These are phyloP conservation scores for Helicoverpa zea DNA, from an alignment of 1,140 invertebrate genomes.

Conservation along the genomic window DNA sequence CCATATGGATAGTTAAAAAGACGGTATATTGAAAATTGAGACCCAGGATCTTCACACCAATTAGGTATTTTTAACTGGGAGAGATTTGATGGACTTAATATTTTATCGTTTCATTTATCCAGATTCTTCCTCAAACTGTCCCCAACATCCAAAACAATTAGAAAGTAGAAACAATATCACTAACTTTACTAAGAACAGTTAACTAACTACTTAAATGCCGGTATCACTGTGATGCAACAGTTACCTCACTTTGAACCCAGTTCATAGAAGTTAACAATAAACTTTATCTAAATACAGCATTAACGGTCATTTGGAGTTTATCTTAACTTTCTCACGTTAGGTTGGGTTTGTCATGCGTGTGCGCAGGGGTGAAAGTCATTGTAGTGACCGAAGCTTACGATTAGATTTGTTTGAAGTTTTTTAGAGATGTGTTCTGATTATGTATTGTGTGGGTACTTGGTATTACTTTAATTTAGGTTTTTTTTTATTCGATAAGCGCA, in stretches of 20 bases:
- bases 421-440: constrained; percentile 12
- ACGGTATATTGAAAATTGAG: too few species aligned
- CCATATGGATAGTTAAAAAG: too few species aligned
- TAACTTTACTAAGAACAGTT: constrained; percentile 22
- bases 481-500: background rate
- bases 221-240: constrained; percentile 29
- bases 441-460: background rate
- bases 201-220: constrained; percentile 9
- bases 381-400: constrained; percentile 18
- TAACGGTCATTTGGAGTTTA: constrained; percentile 57
- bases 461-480: constrained; percentile 11
- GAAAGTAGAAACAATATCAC: constrained; percentile 24
- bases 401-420: background rate
- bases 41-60: too few species aligned
- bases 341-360: constrained; percentile 53
- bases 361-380: constrained; percentile 29
- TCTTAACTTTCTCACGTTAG: constrained; percentile 59
- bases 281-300: constrained; percentile 54
- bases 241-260: constrained; percentile 23
- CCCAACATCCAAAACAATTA: constrained; percentile 2
- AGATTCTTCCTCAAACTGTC: background rate
- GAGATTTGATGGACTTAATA: too few species aligned
- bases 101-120: too few species aligned
- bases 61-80: too few species aligned
- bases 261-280: constrained; percentile 58